Evolutionary conservation across 64 coral and sea anemone genomes (phyloP).

Genomic region (Exaiptasia diaphana): DNA sequence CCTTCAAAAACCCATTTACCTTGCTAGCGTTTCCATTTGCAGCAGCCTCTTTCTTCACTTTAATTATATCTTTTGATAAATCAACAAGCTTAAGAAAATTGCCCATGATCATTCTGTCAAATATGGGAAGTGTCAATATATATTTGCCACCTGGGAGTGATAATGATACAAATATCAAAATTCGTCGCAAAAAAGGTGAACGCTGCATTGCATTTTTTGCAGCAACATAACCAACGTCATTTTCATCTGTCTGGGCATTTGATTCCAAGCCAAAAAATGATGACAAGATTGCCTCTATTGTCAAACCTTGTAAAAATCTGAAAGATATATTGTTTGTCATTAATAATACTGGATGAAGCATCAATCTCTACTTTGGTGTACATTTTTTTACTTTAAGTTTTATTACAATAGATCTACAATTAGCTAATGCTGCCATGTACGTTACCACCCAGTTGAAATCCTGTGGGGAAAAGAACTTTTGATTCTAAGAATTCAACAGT

Average conservation of each 20-base stretch:
- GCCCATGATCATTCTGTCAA: neutral
- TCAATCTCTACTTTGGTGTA: too few species aligned
- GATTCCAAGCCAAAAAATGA: constrained; percentile 19
- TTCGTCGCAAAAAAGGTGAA: neutral
- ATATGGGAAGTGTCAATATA: neutral
- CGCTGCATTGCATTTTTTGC: neutral
- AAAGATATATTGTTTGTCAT: too few species aligned
- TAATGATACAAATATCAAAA: neutral
- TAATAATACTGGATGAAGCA: too few species aligned
- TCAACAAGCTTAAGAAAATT: neutral
- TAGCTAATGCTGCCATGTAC: too few species aligned
- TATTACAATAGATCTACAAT: too few species aligned
- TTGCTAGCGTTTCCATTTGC: too few species aligned
- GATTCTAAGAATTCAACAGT: too few species aligned
- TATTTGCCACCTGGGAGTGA: neutral
- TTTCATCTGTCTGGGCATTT: constrained; percentile 2
- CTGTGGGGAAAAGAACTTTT: too few species aligned
- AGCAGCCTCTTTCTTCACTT: too few species aligned
- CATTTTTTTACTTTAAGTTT: too few species aligned
- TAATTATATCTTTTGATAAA: constrained; percentile 24
- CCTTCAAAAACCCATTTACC: too few species aligned
- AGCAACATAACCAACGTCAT: constrained; percentile 1
- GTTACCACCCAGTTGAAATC: too few species aligned
- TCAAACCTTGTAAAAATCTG: constrained; percentile 18
- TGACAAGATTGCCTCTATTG: constrained; percentile 24